Evolutionary conservation across 2,888 invertebrate genomes (phyloP).

Genomic region (Itoplectis maculator): DNA sequence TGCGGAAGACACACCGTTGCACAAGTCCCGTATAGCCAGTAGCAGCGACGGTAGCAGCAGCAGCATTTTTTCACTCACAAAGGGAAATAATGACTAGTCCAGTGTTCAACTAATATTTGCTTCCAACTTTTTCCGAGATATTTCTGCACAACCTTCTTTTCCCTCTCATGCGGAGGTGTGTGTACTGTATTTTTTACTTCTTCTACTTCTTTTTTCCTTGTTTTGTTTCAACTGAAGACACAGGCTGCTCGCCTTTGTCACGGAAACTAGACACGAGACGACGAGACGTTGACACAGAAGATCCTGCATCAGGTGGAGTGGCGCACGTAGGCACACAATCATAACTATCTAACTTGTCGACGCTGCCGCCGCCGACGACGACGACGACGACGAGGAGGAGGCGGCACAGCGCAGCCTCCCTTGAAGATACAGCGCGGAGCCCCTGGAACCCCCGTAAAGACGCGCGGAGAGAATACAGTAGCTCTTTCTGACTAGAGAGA

Average conservation of each 20-base stretch:
- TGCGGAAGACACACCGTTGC: conserved; percentile 73
- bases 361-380: conserved; percentile 43
- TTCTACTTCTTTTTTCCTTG: conserved; percentile 23
- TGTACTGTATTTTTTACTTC: conserved; percentile 15
- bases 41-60: not conserved
- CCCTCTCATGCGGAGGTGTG: not conserved
- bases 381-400: conserved; percentile 33
- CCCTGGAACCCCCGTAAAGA: conserved; percentile 38
- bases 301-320: conserved; percentile 57
- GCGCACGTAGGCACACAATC: conserved; percentile 46
- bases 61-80: conserved; percentile 77
- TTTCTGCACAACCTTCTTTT: conserved; percentile 63
- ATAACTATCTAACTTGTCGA: conserved; percentile 50
- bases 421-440: conserved; percentile 49
- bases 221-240: conserved; percentile 43
- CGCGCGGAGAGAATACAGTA: conserved; percentile 40
- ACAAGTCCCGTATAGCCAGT: conserved; percentile 3
- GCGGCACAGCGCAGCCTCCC: conserved; percentile 42
- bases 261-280: conserved; percentile 49
- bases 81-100: conserved; percentile 82
- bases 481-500: conserved; percentile 54
- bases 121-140: conserved; percentile 77
- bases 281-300: conserved; percentile 59
- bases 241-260: conserved; percentile 54
- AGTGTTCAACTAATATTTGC: conserved; percentile 84